Evolutionary conservation across 2,113 vertebrate genomes (phyloP).

Genomic region (Perccottus glenii): DNA sequence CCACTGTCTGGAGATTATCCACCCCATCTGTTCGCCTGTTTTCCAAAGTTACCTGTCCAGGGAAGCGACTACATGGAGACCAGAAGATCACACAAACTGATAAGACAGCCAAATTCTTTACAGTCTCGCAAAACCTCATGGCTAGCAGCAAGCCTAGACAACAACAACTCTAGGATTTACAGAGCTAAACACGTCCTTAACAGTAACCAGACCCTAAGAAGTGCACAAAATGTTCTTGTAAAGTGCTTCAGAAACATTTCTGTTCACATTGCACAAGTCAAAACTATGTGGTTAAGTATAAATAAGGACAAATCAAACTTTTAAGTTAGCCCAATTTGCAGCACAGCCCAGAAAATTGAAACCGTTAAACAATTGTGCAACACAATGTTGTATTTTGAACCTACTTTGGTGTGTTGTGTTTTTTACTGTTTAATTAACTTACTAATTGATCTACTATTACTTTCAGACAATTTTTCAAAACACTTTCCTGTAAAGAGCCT

Average conservation of each 20-base stretch:
- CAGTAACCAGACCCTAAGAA: slow-evolving; percentile 5
- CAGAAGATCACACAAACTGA: slow-evolving; percentile 60
- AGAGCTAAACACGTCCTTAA: slow-evolving; percentile 9
- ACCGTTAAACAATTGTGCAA: no score
- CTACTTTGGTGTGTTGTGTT: background rate
- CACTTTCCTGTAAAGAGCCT: no score
- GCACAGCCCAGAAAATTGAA: background rate
- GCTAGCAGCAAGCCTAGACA: slow-evolving; percentile 23
- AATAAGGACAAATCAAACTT: background rate
- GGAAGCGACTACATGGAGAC: slow-evolving; percentile 39
- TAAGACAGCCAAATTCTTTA: slow-evolving; percentile 56
- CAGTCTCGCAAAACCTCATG: slow-evolving; percentile 51
- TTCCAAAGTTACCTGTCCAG: slow-evolving; percentile 54
- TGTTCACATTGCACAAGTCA: slow-evolving; percentile 5
- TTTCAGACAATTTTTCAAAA: no score
- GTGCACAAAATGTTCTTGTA: background rate
- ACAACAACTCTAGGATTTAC: slow-evolving; percentile 21
- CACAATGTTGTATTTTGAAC: background rate
- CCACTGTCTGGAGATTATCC: slow-evolving; percentile 60
- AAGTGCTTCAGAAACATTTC: background rate
- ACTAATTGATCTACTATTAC: background rate
- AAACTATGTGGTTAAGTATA: background rate
- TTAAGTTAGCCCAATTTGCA: background rate
- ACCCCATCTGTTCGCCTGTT: slow-evolving; percentile 51
- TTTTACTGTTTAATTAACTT: background rate